Percentiles rank a stretch among this genome's conserved stretches.
phyloP scores from a whole-genome alignment of 2,113 vertebrate species.

The Phocoena sinus region DNA sequence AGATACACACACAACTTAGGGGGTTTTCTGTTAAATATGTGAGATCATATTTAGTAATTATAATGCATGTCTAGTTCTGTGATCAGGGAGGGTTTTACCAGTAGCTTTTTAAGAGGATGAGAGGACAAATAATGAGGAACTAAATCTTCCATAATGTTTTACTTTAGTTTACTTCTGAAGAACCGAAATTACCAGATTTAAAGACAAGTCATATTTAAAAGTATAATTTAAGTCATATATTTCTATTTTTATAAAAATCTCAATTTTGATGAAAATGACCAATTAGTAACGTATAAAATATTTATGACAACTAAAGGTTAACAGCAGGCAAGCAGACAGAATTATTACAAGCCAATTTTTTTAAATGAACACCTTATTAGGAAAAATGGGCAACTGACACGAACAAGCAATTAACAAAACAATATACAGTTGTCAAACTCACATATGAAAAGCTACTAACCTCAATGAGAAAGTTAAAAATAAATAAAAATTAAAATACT shows the following conservation, averaged over 20 bases:
- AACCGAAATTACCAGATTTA: constrained; percentile 15
- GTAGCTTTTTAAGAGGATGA: constrained; percentile 59
- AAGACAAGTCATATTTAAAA: not conserved
- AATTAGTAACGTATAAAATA: not conserved
- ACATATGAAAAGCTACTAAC: not conserved
- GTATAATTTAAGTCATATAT: not conserved
- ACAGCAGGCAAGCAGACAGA: not conserved
- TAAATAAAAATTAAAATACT: not conserved
- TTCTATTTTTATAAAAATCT: not conserved
- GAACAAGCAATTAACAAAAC: not conserved
- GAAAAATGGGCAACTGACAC: not conserved
- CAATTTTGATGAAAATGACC: not conserved
- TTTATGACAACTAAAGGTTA: not conserved
- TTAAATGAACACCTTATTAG: not conserved
- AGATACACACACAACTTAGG: constrained; percentile 48
- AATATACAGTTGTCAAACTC: not conserved
- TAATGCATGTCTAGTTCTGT: constrained; percentile 35
- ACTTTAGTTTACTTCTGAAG: constrained; percentile 43
- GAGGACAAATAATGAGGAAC: constrained; percentile 67
- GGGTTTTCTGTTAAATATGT: constrained; percentile 48
- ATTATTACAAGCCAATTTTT: not conserved
- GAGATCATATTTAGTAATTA: constrained; percentile 57
- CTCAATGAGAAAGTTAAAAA: not conserved
- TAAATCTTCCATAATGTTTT: constrained; percentile 64
- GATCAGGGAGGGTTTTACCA: constrained; percentile 43